phyloP scores from a whole-genome alignment of 2,797 vertebrate genomes.

The Enteromius viviparus region DNA sequence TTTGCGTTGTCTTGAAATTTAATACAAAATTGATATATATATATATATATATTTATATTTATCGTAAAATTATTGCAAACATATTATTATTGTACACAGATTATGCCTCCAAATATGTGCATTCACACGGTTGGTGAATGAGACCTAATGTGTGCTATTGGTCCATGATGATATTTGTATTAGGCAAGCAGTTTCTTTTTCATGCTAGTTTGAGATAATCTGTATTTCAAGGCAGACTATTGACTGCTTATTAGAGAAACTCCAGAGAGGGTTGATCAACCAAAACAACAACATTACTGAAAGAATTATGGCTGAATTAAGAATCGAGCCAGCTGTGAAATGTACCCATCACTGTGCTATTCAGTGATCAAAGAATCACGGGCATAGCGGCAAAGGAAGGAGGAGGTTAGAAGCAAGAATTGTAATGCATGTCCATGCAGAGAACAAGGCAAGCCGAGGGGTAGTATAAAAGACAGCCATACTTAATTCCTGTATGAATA shows the following conservation, averaged over 20 bases:
- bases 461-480: conserved; percentile 32
- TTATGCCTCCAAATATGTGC: neutral
- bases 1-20: neutral
- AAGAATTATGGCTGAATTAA: conserved; percentile 36
- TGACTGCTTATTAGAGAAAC: conserved; percentile 39
- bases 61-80: too few relatives aligned
- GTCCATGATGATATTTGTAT: neutral
- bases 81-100: neutral
- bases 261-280: conserved; percentile 30
- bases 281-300: conserved; percentile 45
- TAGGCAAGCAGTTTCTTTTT: neutral
- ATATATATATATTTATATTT: too few relatives aligned
- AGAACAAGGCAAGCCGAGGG: conserved; percentile 36
- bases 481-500: conserved; percentile 59
- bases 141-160: neutral
- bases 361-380: conserved; percentile 47
- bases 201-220: neutral
- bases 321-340: conserved; percentile 52
- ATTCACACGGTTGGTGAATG: neutral
- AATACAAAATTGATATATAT: neutral
- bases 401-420: conserved; percentile 20
- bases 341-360: conserved; percentile 26
- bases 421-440: conserved; percentile 33
- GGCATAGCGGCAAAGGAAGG: neutral
- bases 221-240: neutral